Evolutionary conservation across 2,113 vertebrate species (phyloP).

Genomic region (Zosterops pallidus): DNA sequence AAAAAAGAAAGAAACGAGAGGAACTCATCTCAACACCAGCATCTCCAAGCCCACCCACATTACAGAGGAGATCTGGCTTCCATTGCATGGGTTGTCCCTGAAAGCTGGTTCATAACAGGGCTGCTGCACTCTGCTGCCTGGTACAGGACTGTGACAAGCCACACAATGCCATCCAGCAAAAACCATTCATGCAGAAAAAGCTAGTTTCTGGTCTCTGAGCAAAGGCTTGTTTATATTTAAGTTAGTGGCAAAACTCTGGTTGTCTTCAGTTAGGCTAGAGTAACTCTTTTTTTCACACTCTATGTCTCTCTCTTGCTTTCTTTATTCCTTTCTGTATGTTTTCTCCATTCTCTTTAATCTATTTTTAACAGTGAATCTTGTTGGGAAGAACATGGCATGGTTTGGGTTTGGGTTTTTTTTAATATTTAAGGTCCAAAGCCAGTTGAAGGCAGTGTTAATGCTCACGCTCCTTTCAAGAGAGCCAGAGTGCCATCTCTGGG

Average conservation of each 20-base stretch:
- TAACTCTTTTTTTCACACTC: background rate
- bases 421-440: slow-evolving; percentile 34
- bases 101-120: background rate
- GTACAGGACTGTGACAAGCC: background rate
- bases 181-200: background rate
- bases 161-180: background rate
- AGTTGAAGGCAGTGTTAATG: background rate
- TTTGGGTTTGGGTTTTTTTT: background rate
- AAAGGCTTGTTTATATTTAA: background rate
- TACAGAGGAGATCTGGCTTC: background rate
- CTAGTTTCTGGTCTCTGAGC: background rate
- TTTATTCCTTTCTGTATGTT: background rate
- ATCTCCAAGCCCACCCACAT: background rate
- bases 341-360: slow-evolving; percentile 42
- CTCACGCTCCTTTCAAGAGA: background rate
- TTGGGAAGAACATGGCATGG: background rate
- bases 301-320: background rate
- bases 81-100: background rate
- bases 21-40: background rate
- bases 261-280: background rate
- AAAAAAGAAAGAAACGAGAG: background rate
- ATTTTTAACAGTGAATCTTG: slow-evolving; percentile 35
- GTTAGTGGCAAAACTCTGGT: background rate
- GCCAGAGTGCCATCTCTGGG: slow-evolving; percentile 2
- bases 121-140: background rate